Conservation (phyloP, 2,797 vertebrate genomes). For the Gallinago stenura region DNA sequence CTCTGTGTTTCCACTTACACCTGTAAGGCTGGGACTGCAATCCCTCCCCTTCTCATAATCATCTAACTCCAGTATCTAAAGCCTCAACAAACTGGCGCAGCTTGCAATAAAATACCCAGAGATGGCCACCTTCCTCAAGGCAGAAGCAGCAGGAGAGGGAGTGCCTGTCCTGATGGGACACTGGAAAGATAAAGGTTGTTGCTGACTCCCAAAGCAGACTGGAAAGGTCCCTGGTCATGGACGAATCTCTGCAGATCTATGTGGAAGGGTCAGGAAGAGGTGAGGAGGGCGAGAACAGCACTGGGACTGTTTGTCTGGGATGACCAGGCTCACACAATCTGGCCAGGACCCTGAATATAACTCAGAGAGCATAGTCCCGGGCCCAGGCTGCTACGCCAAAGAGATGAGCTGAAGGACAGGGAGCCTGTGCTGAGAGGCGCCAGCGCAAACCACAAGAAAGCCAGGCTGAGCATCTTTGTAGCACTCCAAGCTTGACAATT, state of each 20-base stretch:
- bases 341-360: rapidly evolving
- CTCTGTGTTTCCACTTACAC: not conserved
- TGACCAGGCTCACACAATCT: not conserved
- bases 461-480: slow-evolving; percentile 48
- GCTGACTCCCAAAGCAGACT: not conserved
- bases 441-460: slow-evolving; percentile 69
- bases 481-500: slow-evolving; percentile 62
- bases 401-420: not conserved
- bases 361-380: not conserved
- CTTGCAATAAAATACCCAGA: not conserved
- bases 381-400: not conserved
- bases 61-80: not conserved
- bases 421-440: slow-evolving; percentile 53
- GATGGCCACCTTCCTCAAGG: not conserved
- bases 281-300: not conserved
- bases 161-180: rapidly evolving
- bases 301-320: rapidly evolving
- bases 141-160: not conserved
- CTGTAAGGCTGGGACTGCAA: not conserved
- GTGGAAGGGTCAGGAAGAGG: not conserved
- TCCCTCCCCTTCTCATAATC: not conserved
- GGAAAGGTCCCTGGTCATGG: not conserved
- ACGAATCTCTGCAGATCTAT: not conserved
- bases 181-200: not conserved
- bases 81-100: not conserved